Evolutionary conservation across 2,888 invertebrate genomes (phyloP).

Genomic region (Cataglyphis rosenhaueri): DNA sequence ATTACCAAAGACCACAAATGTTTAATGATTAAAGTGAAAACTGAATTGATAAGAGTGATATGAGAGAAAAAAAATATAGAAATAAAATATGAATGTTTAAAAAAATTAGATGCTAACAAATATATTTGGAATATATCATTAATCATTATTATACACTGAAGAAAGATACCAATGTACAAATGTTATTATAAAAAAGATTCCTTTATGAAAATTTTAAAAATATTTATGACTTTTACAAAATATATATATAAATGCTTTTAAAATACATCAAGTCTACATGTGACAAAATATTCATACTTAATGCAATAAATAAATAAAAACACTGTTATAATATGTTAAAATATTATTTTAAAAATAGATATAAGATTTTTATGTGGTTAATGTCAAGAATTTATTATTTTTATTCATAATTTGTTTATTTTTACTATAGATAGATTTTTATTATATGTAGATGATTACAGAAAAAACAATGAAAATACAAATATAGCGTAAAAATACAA

Average conservation of each 20-base stretch:
- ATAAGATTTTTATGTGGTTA: too few species aligned
- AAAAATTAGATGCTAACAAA: background rate
- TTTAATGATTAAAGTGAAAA: background rate
- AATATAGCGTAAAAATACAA: too few species aligned
- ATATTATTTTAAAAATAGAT: too few species aligned
- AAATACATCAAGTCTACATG: too few species aligned
- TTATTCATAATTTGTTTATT: too few species aligned
- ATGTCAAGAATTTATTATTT: too few species aligned
- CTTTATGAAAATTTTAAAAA: background rate
- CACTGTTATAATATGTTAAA: too few species aligned
- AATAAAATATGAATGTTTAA: background rate
- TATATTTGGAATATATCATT: background rate
- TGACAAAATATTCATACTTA: too few species aligned
- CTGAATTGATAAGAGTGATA: background rate
- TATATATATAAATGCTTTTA: background rate
- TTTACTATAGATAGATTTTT: too few species aligned
- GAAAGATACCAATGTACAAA: background rate
- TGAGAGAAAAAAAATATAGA: background rate
- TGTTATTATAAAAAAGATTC: background rate
- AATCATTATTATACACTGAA: background rate
- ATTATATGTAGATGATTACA: too few species aligned
- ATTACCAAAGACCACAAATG: slow-evolving; percentile 1
- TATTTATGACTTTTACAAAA: background rate
- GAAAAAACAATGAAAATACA: too few species aligned
- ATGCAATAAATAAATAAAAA: too few species aligned